Percentiles rank a stretch among this genome's conserved stretches.
Evolutionary conservation across 1,140 invertebrate species (phyloP).

Genomic region (Anastrepha ludens): DNA sequence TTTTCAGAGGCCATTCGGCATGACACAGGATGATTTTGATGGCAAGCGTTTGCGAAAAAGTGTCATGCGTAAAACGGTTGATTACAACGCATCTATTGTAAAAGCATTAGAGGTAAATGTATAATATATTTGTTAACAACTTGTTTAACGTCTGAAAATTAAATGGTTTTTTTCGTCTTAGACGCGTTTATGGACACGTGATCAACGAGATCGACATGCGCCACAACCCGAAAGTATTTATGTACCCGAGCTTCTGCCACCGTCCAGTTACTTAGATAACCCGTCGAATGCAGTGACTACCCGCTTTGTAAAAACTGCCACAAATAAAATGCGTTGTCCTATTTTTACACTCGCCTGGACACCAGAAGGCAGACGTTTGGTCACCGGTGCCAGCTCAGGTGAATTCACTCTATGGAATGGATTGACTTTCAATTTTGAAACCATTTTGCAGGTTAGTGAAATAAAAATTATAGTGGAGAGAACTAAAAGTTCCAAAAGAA

Average conservation of each 20-base stretch:
- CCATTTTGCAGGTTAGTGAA: slow-evolving; percentile 93
- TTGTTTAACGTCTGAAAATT: not conserved
- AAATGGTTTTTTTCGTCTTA: slow-evolving; percentile 71
- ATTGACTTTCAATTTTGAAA: slow-evolving; percentile 99
- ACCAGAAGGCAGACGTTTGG: slow-evolving; percentile 96
- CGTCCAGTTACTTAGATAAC: slow-evolving; percentile 92
- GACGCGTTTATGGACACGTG: slow-evolving; percentile 95
- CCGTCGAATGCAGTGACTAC: slow-evolving; percentile 98
- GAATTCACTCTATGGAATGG: slow-evolving; percentile 99
- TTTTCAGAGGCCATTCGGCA: slow-evolving; percentile 72
- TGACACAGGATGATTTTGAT: slow-evolving; percentile 92
- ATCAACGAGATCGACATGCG: slow-evolving; percentile 88
- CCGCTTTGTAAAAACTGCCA: slow-evolving; percentile 97
- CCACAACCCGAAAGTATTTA: slow-evolving; percentile 95
- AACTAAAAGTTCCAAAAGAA: too few species aligned
- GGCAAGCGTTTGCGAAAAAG: slow-evolving; percentile 96
- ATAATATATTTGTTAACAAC: slow-evolving; percentile 55
- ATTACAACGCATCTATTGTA: slow-evolving; percentile 97
- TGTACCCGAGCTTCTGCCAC: slow-evolving; percentile 90
- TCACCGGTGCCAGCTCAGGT: slow-evolving; percentile 98
- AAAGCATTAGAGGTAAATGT: slow-evolving; percentile 84
- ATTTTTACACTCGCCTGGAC: slow-evolving; percentile 99
- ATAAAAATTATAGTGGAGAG: not conserved
- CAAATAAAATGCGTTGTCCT: slow-evolving; percentile 99
- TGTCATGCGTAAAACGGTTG: slow-evolving; percentile 97